Conservation (phyloP, 1,140 invertebrate species). For the Drosophila guanche region DNA sequence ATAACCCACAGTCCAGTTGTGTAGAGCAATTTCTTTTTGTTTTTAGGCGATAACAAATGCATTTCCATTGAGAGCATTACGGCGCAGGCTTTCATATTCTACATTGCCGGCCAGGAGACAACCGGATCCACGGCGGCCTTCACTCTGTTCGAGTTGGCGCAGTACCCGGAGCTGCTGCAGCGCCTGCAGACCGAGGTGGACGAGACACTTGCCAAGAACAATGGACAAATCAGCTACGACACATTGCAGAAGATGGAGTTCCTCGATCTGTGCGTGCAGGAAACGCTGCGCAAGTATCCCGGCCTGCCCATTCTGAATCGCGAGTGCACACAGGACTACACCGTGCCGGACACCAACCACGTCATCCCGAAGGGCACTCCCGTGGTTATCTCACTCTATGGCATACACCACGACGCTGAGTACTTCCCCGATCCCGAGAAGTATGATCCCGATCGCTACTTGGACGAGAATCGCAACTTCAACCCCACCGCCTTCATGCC, state of each 20-base stretch:
- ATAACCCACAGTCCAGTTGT: no score
- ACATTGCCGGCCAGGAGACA: conserved; percentile 90
- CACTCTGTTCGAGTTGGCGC: conserved; percentile 86
- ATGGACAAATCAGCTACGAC: conserved; percentile 85
- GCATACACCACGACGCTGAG: conserved; percentile 84
- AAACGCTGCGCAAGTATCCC: conserved; percentile 87
- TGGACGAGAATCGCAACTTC: conserved; percentile 83
- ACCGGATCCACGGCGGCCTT: conserved; percentile 87
- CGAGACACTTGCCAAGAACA: conserved; percentile 80
- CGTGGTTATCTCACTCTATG: conserved; percentile 83
- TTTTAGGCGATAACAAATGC: conserved; percentile 49
- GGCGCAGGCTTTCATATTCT: conserved; percentile 87
- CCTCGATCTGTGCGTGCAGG: conserved; percentile 85
- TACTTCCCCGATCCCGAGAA: conserved; percentile 87
- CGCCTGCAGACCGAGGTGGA: conserved; percentile 86
- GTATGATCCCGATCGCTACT: conserved; percentile 88
- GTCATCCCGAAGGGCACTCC: conserved; percentile 84
- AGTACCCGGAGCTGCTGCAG: conserved; percentile 86
- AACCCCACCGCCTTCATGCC: conserved; percentile 85
- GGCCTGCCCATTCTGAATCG: conserved; percentile 85
- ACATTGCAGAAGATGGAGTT: conserved; percentile 85
- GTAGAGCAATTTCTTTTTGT: background rate
- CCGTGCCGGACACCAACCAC: conserved; percentile 76
- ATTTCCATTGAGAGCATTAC: conserved; percentile 84
- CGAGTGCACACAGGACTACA: conserved; percentile 82